A percentile compares a stretch with the other conserved stretches of the same genome.
phyloP scores from a whole-genome alignment of 2,113 vertebrate species.

The Formicarius rufipectus region DNA sequence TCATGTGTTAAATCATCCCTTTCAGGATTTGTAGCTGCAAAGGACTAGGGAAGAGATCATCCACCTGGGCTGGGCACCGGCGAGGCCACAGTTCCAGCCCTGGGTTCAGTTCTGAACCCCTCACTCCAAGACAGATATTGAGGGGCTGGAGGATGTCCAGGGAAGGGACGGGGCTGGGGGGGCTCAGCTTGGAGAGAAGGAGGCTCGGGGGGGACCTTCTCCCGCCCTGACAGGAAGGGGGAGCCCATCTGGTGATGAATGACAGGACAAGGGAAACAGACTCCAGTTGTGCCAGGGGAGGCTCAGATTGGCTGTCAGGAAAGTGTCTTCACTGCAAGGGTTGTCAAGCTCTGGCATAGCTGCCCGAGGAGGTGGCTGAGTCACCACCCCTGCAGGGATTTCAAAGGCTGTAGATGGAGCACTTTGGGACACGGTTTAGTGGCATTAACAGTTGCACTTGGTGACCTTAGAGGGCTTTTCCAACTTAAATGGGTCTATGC shows the following conservation, averaged over 20 bases:
- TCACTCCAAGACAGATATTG: neutral
- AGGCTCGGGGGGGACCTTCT: neutral
- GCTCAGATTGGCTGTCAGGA: neutral
- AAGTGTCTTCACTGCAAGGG: neutral
- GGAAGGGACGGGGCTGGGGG: neutral
- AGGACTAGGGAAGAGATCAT: neutral
- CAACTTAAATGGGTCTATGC: neutral
- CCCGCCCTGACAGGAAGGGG: too few species aligned
- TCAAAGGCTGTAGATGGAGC: neutral
- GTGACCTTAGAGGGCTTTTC: neutral
- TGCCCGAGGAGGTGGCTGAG: neutral
- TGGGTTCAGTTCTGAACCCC: neutral
- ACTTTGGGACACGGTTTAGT: too few species aligned
- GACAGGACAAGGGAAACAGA: neutral
- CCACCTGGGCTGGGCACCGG: neutral
- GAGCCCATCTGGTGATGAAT: too few species aligned
- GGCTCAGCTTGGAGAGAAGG: neutral
- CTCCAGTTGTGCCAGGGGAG: neutral
- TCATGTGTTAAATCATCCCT: neutral
- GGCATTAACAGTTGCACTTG: neutral
- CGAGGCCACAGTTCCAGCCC: fast-evolving
- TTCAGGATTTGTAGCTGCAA: neutral
- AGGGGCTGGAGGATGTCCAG: neutral
- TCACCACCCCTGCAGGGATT: neutral
- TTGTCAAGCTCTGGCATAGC: neutral